Base-by-base conservation (phyloP, 2,113 vertebrate species). In the Sphaerodactylus townsendi region DNA sequence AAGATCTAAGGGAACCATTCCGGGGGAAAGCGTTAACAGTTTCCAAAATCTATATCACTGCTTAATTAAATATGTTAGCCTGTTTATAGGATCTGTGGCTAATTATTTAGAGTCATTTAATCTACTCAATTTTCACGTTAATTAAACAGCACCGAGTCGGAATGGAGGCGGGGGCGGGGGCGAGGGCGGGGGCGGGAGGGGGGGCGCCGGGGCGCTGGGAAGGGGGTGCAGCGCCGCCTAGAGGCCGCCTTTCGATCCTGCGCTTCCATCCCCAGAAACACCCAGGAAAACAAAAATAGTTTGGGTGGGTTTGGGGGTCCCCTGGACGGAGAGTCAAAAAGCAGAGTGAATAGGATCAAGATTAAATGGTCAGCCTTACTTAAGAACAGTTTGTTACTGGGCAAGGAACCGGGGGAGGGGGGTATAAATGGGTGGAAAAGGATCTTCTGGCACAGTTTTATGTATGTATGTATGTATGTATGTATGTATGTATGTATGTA, bases 91-190 rank as follows among this genome's bases (percentile, higher is more conserved):
- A 97, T 97, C 96, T 96, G 94, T 95, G 96, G 96, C 97, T 98
- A 98, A 98, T 99, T 98, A 98, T 97, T 97, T 97, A 97, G 96
- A 97, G 97, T 98, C 97, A 97, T 98, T 98, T 98, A 98, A 98
- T 97, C 96, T 97, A 97, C 96, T 97, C 97, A 97, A 98, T 98
- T 98, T 98, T 97, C 97, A 97, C 97, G 96, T 97, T 98, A 98
- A 98, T 98, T 97, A 98, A 98, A 96, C 96, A 97, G 96, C 96
- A 92, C 82, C 88, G 93, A 93, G 92, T 92, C 92, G 93, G 92
- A 85, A 91, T 95, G 25, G 59, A 21, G 46, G 9, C 5, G 5
- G 37, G 13, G 39, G 65, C n/a, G n/a, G n/a, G n/a, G n/a, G n/a
- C n/a, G n/a, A n/a, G n/a, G n/a, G n/a, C n/a, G n/a, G n/a, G n/a